Conservation (phyloP, 2,113 vertebrate genomes). For the Vidua macroura region DNA sequence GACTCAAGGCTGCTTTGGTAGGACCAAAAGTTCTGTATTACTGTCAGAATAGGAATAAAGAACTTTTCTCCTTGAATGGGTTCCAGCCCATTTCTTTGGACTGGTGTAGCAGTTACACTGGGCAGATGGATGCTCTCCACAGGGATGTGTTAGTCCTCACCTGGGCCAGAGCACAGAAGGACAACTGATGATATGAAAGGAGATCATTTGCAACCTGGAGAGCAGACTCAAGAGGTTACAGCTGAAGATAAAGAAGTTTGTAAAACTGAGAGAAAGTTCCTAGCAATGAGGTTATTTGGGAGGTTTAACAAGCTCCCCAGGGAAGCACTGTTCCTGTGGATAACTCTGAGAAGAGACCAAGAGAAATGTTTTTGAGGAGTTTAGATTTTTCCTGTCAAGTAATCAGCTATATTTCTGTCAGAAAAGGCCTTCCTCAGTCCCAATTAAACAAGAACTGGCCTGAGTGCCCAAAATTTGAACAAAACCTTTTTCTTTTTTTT, state of each 20-base stretch:
- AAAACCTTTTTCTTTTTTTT: not conserved
- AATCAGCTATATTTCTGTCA: not conserved
- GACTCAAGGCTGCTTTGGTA: not conserved
- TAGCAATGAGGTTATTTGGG: not conserved
- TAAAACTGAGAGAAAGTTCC: not conserved
- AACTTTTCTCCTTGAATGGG: not conserved
- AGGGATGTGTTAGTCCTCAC: not conserved
- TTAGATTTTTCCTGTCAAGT: not conserved
- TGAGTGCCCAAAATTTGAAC: not conserved
- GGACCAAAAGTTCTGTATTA: not conserved
- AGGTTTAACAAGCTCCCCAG: conserved; percentile 29
- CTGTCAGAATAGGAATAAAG: not conserved
- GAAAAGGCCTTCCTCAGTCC: not conserved
- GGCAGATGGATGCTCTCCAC: not conserved
- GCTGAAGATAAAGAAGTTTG: not conserved
- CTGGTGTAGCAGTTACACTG: not conserved
- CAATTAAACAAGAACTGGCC: not conserved
- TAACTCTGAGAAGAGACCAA: not conserved
- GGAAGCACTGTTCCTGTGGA: not conserved
- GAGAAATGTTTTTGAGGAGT: not conserved
- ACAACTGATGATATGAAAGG: not conserved
- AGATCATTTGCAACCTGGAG: not conserved
- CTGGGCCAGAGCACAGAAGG: not conserved
- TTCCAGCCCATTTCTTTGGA: not conserved
- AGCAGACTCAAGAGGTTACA: not conserved